These are phyloP conservation scores for Bettongia penicillata DNA, from an alignment of 2,113 vertebrate species.

Conservation along the genomic window DNA sequence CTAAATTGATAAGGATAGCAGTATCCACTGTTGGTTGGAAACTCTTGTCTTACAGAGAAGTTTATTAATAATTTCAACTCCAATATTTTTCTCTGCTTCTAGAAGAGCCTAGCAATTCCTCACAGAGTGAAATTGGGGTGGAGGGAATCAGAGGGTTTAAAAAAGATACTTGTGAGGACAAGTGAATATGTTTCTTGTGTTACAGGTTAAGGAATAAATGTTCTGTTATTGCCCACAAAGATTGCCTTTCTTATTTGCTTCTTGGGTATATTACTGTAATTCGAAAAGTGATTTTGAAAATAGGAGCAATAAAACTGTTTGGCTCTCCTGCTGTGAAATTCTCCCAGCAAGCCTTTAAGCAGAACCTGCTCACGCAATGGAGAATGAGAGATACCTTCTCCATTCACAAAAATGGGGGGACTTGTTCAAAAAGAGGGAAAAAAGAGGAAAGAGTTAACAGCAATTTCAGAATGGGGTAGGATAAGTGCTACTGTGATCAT, in stretches of 20 bases:
- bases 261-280: slow-evolving; percentile 66
- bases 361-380: slow-evolving; percentile 53
- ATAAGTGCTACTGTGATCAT: not conserved
- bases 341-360: slow-evolving; percentile 62
- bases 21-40: not conserved
- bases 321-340: slow-evolving; percentile 68
- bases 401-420: slow-evolving; percentile 24
- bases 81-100: not conserved
- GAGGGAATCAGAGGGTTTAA: slow-evolving; percentile 3
- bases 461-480: not conserved
- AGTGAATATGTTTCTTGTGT: slow-evolving; percentile 44
- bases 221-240: slow-evolving; percentile 29
- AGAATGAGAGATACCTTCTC: slow-evolving; percentile 34
- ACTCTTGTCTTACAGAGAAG: slow-evolving; percentile 4
- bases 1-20: not conserved
- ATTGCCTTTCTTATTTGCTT: slow-evolving; percentile 53
- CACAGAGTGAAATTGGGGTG: not conserved
- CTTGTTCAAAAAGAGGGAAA: slow-evolving; percentile 31
- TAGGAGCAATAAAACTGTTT: slow-evolving; percentile 67
- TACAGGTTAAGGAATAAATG: slow-evolving; percentile 55
- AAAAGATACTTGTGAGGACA: slow-evolving; percentile 55
- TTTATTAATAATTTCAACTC: not conserved
- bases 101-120: slow-evolving; percentile 10
- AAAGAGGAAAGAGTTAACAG: not conserved
- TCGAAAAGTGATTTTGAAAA: slow-evolving; percentile 73